Conservation (phyloP, 2,888 invertebrate species). For the Hybos culiciformis region DNA sequence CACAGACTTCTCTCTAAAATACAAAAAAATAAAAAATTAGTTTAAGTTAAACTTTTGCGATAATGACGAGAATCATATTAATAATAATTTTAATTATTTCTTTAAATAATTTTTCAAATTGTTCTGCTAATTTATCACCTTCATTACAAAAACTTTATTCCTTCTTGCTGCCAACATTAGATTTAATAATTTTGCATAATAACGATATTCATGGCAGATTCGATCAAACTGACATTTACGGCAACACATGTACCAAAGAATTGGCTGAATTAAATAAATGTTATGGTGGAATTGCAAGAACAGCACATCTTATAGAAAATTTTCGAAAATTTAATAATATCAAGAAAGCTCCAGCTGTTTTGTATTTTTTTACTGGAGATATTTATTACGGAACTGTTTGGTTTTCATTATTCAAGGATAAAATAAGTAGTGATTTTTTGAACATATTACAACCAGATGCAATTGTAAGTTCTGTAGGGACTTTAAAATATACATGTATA, state of each 20-base stretch:
- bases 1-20: too few relatives aligned
- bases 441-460: constrained; percentile 73
- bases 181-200: constrained; percentile 69
- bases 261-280: constrained; percentile 49
- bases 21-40: too few relatives aligned
- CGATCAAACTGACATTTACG: constrained; percentile 60
- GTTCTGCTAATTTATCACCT: too few relatives aligned
- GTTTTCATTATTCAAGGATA: constrained; percentile 72
- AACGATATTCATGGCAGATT: constrained; percentile 85
- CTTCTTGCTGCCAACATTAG: too few relatives aligned
- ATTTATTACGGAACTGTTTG: constrained; percentile 81
- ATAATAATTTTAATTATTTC: too few relatives aligned
- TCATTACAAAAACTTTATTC: too few relatives aligned
- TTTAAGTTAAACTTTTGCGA: too few relatives aligned
- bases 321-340: constrained; percentile 48
- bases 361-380: constrained; percentile 85
- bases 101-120: too few relatives aligned
- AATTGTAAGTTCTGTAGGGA: constrained; percentile 63
- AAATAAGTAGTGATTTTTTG: constrained; percentile 62
- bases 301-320: constrained; percentile 41
- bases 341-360: constrained; percentile 42
- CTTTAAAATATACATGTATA: too few relatives aligned
- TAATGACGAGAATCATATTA: too few relatives aligned
- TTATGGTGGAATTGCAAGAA: constrained; percentile 77
- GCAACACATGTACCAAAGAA: constrained; percentile 44